These are phyloP conservation scores for Halotydeus destructor DNA, from an alignment of 1,140 invertebrate genomes.

Conservation along the genomic window DNA sequence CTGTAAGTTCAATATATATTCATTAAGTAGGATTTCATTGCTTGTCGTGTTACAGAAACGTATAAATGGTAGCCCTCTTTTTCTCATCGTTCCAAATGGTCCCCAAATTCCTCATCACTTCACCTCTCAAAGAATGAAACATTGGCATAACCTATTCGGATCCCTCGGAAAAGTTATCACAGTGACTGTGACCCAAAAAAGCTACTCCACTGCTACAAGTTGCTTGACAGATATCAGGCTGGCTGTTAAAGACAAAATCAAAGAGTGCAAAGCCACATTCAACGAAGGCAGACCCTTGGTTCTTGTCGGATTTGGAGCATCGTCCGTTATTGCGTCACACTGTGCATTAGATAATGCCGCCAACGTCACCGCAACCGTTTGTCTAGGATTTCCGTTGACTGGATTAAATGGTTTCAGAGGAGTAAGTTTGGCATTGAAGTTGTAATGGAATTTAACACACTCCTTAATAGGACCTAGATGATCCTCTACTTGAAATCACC, in stretches of 20 bases:
- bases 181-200: conserved; percentile 25
- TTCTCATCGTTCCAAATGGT: conserved; percentile 41
- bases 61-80: conserved; percentile 44
- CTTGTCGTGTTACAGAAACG: conserved; percentile 36
- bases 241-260: conserved; percentile 17
- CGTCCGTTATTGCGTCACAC: conserved; percentile 38
- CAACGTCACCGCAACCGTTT: conserved; percentile 45
- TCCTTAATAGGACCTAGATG: conserved; percentile 38
- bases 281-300: conserved; percentile 39
- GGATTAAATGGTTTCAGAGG: conserved; percentile 50
- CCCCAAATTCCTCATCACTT: conserved; percentile 26
- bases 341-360: conserved; percentile 9
- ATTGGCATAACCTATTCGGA: conserved; percentile 44
- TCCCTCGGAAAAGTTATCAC: conserved; percentile 44
- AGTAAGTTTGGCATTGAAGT: conserved; percentile 19
- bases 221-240: conserved; percentile 15
- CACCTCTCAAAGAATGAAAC: conserved; percentile 35
- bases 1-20: conserved; percentile 1
- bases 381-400: conserved; percentile 53
- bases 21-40: neutral
- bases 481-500: conserved; percentile 45
- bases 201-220: conserved; percentile 5
- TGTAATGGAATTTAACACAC: conserved; percentile 1
- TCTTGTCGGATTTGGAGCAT: conserved; percentile 50
- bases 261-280: conserved; percentile 10